A percentile compares a stretch with the other conserved stretches of the same genome.
These are phyloP conservation scores for Megaleporinus macrocephalus DNA, from an alignment of 2,113 vertebrate species.

Conservation along the genomic window DNA sequence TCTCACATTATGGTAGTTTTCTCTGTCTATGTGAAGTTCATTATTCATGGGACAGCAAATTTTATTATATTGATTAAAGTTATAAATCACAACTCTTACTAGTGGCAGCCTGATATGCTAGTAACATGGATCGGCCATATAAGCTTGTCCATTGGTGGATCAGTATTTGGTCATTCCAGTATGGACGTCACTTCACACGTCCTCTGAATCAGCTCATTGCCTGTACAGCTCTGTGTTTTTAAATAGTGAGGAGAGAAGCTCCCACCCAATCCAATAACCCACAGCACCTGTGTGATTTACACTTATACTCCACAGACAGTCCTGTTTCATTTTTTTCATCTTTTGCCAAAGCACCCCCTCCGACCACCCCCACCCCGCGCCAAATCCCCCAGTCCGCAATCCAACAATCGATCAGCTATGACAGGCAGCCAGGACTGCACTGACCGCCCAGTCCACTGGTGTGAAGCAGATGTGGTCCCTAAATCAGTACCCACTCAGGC, in stretches of 20 bases:
- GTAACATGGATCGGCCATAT: not conserved
- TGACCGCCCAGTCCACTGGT: slow-evolving; percentile 50
- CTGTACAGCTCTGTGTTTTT: no score
- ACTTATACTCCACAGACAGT: slow-evolving; percentile 15
- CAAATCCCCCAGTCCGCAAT: slow-evolving; percentile 27
- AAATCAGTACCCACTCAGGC: slow-evolving; percentile 61
- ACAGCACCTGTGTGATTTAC: slow-evolving; percentile 56
- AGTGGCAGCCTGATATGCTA: no score
- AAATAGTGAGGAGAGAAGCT: no score
- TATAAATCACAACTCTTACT: no score
- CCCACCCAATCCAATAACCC: not conserved
- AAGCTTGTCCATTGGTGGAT: no score
- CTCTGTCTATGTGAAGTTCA: no score
- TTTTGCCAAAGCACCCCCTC: slow-evolving; percentile 50
- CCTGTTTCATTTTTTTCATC: slow-evolving; percentile 29
- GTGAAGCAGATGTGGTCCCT: slow-evolving; percentile 65
- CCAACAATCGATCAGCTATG: slow-evolving; percentile 57
- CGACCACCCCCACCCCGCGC: not conserved
- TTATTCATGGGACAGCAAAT: no score
- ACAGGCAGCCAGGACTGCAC: slow-evolving; percentile 53
- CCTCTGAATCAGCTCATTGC: not conserved
- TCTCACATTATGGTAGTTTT: no score
- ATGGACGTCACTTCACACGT: not conserved
- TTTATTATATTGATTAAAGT: no score
- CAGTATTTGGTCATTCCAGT: not conserved